A percentile compares a stretch with the other conserved stretches of the same genome.
phyloP scores from a whole-genome alignment of 2,888 invertebrate genomes.

The Cyrtodaria siliqua region DNA sequence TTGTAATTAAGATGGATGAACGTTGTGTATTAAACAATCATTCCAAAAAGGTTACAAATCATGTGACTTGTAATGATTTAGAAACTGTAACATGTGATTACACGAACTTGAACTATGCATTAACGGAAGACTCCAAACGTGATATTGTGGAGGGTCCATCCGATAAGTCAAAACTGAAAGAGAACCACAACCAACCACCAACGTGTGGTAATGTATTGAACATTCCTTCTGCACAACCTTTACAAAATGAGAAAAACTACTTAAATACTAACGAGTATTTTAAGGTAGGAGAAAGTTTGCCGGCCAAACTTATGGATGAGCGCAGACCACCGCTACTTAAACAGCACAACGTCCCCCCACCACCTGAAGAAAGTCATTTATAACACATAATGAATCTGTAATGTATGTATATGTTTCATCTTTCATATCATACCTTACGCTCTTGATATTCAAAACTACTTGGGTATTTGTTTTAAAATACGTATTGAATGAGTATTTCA shows the following conservation, averaged over 20 bases:
- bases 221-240: background rate
- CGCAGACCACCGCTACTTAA: constrained; percentile 34
- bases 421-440: background rate
- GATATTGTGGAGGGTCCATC: background rate
- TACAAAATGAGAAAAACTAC: background rate
- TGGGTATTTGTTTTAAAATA: too few relatives aligned
- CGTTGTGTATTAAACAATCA: constrained; percentile 16
- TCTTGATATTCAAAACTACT: background rate
- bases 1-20: background rate
- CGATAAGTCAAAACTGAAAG: too few relatives aligned
- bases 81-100: constrained; percentile 20
- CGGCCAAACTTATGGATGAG: constrained; percentile 7
- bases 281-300: background rate
- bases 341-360: constrained; percentile 8
- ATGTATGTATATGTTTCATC: constrained; percentile 1
- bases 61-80: background rate
- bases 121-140: background rate
- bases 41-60: constrained; percentile 14
- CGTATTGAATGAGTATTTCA: too few relatives aligned
- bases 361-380: constrained; percentile 57
- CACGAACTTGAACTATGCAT: constrained; percentile 28
- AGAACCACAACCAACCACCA: too few relatives aligned
- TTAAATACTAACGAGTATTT: background rate
- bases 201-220: background rate
- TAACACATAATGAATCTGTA: constrained; percentile 24